Evolutionary conservation across 2,888 invertebrate species (phyloP).

Genomic region (Tinea semifulvella): DNA sequence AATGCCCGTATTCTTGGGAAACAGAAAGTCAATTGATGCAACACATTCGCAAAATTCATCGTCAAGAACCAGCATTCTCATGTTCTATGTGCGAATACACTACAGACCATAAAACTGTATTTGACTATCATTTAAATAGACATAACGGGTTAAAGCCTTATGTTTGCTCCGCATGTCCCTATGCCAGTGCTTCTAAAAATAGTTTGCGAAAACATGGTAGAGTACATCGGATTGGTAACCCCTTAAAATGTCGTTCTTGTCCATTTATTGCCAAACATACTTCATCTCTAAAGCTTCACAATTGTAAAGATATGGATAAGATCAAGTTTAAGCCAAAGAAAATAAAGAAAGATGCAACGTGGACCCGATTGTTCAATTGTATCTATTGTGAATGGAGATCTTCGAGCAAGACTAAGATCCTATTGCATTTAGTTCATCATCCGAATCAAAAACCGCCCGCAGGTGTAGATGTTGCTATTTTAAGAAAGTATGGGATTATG

Average conservation of each 20-base stretch:
- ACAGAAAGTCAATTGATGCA: constrained; percentile 35
- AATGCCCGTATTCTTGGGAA: constrained; percentile 32
- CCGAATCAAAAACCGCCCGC: constrained; percentile 36
- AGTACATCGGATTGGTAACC: constrained; percentile 40
- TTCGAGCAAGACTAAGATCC: constrained; percentile 27
- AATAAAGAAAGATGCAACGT: background rate
- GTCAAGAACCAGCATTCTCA: constrained; percentile 43
- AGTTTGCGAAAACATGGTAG: constrained; percentile 45
- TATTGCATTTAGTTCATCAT: constrained; percentile 51
- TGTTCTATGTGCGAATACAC: constrained; percentile 50
- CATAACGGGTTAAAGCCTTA: constrained; percentile 52
- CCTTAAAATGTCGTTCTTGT: constrained; percentile 20
- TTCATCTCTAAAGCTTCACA: background rate
- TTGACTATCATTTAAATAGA: constrained; percentile 42
- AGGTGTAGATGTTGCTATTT: constrained; percentile 29
- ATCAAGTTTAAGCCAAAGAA: background rate
- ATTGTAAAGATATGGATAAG: background rate
- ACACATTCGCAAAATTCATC: constrained; percentile 37
- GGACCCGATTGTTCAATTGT: constrained; percentile 29
- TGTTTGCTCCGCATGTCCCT: constrained; percentile 40
- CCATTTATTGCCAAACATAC: constrained; percentile 8
- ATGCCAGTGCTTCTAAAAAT: constrained; percentile 45
- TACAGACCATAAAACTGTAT: constrained; percentile 41
- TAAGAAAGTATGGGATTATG: constrained; percentile 21
- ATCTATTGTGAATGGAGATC: constrained; percentile 35